Evolutionary conservation across 2,113 vertebrate genomes (phyloP).

Genomic region (Sylvietta virens): DNA sequence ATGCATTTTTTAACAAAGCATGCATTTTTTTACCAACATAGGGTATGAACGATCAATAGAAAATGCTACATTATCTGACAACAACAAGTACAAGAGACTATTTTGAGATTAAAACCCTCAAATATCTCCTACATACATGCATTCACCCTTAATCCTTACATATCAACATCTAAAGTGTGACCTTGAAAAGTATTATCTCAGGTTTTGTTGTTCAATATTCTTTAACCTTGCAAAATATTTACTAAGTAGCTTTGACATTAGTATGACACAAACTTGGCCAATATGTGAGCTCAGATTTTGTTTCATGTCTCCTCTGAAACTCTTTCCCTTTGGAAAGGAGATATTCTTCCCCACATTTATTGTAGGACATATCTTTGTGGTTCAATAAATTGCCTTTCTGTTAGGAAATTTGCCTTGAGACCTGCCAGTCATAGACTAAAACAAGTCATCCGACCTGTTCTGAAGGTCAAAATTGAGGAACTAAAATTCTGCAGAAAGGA

Average conservation of each 20-base stretch:
- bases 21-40: neutral
- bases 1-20: neutral
- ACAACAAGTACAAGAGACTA: neutral
- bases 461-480: neutral
- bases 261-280: neutral
- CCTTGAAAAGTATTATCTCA: neutral
- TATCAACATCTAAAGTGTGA: neutral
- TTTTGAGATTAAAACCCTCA: neutral
- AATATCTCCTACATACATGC: neutral
- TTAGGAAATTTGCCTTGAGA: neutral
- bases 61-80: neutral
- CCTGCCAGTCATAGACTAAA: neutral
- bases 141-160: neutral
- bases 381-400: neutral
- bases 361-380: neutral
- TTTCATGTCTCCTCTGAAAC: neutral
- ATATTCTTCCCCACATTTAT: neutral
- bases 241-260: neutral
- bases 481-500: neutral
- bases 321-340: neutral
- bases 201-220: neutral
- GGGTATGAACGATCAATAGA: neutral
- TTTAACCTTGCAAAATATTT: neutral
- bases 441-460: neutral
- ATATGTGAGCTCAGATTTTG: neutral